Evolutionary conservation across 2,888 invertebrate species (phyloP).

Genomic region (Cosmia trapezina): DNA sequence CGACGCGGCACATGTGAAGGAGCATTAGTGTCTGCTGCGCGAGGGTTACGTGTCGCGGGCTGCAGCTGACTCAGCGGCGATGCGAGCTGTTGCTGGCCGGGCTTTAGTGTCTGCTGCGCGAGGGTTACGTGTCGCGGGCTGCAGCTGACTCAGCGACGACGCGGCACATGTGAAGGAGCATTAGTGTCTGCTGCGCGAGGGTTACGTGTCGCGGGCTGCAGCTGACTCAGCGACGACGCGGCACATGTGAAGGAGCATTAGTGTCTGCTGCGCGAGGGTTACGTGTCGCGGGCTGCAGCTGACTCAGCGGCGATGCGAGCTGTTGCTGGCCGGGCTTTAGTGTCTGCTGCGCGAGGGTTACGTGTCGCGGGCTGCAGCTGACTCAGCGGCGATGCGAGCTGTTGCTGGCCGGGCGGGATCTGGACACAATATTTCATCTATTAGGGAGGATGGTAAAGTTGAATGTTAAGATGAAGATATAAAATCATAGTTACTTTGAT

Average conservation of each 20-base stretch:
- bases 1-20: no score
- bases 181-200: slow-evolving; percentile 44
- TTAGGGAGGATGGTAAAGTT: background rate
- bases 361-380: slow-evolving; percentile 40
- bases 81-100: no score
- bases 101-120: slow-evolving; percentile 47
- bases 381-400: slow-evolving; percentile 29
- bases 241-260: no score
- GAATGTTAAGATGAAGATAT: background rate
- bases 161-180: no score
- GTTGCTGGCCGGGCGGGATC: background rate
- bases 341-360: slow-evolving; percentile 41
- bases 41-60: slow-evolving; percentile 37
- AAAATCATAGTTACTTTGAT: background rate
- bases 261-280: slow-evolving; percentile 39
- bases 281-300: slow-evolving; percentile 38
- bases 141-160: slow-evolving; percentile 39
- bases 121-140: slow-evolving; percentile 37
- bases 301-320: slow-evolving; percentile 38
- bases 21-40: slow-evolving; percentile 48
- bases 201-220: slow-evolving; percentile 35
- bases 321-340: no score
- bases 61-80: slow-evolving; percentile 38
- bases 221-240: slow-evolving; percentile 42
- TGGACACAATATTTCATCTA: slow-evolving; percentile 8